phyloP scores from a whole-genome alignment of 2,888 invertebrate species.

The Parochlus steinenii region DNA sequence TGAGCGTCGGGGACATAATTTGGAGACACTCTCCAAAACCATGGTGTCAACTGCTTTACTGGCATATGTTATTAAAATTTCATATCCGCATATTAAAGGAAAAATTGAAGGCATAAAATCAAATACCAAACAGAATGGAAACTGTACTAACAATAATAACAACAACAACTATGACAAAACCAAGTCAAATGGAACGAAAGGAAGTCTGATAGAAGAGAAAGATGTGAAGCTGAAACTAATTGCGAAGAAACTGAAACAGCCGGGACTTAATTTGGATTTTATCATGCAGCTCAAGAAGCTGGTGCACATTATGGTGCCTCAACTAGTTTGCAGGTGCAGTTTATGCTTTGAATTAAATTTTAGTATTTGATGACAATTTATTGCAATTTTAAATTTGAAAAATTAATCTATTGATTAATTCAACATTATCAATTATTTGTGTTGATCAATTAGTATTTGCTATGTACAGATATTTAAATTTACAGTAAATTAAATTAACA shows the following conservation, averaged over 20 bases:
- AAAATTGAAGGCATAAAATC: slow-evolving; percentile 19
- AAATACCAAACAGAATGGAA: neutral
- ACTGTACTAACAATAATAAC: slow-evolving; percentile 14
- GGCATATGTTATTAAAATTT: slow-evolving; percentile 42
- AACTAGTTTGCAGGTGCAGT: slow-evolving; percentile 36
- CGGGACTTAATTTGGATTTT: slow-evolving; percentile 61
- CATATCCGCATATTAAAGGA: slow-evolving; percentile 39
- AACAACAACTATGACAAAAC: slow-evolving; percentile 20
- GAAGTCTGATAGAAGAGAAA: slow-evolving; percentile 15
- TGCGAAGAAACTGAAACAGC: slow-evolving; percentile 24
- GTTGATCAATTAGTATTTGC: no score
- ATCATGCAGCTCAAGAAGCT: slow-evolving; percentile 59
- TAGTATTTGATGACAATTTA: no score
- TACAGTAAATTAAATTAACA: no score
- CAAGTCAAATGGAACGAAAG: slow-evolving; percentile 16
- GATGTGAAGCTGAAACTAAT: slow-evolving; percentile 19
- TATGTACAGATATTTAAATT: no score
- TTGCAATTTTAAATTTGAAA: no score
- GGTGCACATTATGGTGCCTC: slow-evolving; percentile 77
- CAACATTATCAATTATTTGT: no score
- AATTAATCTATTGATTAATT: no score
- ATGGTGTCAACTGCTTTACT: slow-evolving; percentile 40
- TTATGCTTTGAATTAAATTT: no score
- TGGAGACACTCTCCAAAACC: slow-evolving; percentile 40
- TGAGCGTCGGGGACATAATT: slow-evolving; percentile 33